Evolutionary conservation across 2,797 vertebrate species (phyloP), one percentile per base, ranked within the genome.

Genomic region (Siniperca scherzeri): DNA sequence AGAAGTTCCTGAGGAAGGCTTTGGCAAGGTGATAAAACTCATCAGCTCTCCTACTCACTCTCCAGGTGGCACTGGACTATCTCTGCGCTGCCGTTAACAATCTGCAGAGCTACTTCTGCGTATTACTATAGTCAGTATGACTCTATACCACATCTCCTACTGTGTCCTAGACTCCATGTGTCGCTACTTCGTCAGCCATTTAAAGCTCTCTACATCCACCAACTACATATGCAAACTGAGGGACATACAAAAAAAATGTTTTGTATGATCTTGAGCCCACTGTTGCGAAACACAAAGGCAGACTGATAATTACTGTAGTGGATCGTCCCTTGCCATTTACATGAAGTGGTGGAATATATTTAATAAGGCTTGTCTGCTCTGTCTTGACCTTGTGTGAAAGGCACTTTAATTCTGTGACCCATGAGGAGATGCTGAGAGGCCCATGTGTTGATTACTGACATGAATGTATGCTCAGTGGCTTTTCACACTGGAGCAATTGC

Each of bases 331-430:
- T 83, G 56, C 61, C 87, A 89, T 93, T 92, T 92, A 82, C 87
- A 89, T 92, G 81, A 85, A 90, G 86, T 86, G 83, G 74, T 86
- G 74, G 84, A 94, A 92, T 91, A 93, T 89, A 90, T 94, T 93
- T 90, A 94, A 91, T 91, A 91, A 91, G 85, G 87, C 90, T 89
- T 71, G 84, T 91, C 91, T 93, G 86, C 77, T 80, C 83, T 60
- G 88, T 87, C 88, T 88, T 93, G 93, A 95, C 94, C 94, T 95
- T 95, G 92, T 83, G 82, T 91, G 90, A 96, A 95, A 93, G 92
- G 85, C 93, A 91, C 92, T 94, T 92, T 93, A 92, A 93, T 93
- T 93, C 84, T 73, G 56, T 81, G 87, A 88, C 83, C 89, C 89
- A 87, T 70, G 68, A 91, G 81, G 83, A 88, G 88, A 84, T 57